Conservation (phyloP, 2,113 vertebrate genomes). For the Callorhinus ursinus region DNA sequence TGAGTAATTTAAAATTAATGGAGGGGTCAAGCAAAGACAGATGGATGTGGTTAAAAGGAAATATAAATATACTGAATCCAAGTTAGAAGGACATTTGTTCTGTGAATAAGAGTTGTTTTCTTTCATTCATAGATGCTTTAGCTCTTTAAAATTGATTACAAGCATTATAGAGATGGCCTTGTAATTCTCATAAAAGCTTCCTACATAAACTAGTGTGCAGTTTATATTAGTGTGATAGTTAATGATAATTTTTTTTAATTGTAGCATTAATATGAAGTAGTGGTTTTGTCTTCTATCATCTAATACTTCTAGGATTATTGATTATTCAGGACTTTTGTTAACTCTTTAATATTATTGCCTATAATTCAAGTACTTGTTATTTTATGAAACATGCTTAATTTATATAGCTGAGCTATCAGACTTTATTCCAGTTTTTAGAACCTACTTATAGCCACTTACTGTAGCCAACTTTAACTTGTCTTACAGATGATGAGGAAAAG, state of each 20-base stretch:
- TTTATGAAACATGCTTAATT: background rate
- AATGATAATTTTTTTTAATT: background rate
- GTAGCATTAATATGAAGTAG: background rate
- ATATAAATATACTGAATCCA: background rate
- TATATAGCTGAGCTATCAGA: background rate
- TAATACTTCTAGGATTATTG: background rate
- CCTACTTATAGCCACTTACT: background rate
- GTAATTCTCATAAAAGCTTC: background rate
- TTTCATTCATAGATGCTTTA: background rate
- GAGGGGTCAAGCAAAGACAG: background rate
- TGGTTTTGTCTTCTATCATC: background rate
- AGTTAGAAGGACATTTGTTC: constrained; percentile 14
- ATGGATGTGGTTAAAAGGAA: background rate
- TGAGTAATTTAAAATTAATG: constrained; percentile 29
- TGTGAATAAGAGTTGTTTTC: background rate
- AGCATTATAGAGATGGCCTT: background rate
- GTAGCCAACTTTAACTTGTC: background rate
- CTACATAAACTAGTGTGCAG: background rate
- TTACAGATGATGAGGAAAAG: background rate
- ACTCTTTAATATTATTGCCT: background rate
- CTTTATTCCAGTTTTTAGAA: background rate
- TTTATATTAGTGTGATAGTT: background rate
- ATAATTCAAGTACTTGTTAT: background rate
- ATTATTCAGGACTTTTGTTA: background rate
- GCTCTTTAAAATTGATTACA: background rate